Conservation (phyloP, 2,797 vertebrate species). For the Darevskia nairensis region DNA sequence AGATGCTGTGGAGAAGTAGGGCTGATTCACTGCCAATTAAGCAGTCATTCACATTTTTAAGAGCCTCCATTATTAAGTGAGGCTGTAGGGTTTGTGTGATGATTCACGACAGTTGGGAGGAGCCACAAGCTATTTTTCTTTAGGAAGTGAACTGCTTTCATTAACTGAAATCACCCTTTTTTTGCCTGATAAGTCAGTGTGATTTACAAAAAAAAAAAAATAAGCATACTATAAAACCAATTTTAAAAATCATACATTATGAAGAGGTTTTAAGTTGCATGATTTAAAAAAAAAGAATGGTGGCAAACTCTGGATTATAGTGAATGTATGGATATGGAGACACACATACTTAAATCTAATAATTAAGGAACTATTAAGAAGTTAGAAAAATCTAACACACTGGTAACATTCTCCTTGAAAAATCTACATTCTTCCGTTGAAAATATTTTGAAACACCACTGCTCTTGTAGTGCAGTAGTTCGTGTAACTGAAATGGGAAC, state of each 20-base stretch:
- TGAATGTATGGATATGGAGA: too few relatives aligned
- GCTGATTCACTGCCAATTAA: conserved; percentile 51
- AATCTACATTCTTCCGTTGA: background rate
- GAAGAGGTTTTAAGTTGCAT: too few relatives aligned
- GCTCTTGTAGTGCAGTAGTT: background rate
- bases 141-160: background rate
- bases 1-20: conserved; percentile 13
- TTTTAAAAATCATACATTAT: too few relatives aligned
- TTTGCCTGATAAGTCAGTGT: too few relatives aligned
- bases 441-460: background rate
- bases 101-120: background rate
- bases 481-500: background rate
- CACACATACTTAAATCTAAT: background rate
- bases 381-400: background rate
- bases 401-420: background rate
- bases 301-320: too few relatives aligned
- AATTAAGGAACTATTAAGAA: background rate
- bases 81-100: background rate
- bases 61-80: conserved; percentile 23
- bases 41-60: conserved; percentile 27
- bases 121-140: background rate
- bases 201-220: too few relatives aligned
- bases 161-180: background rate
- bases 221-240: too few relatives aligned
- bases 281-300: too few relatives aligned